phyloP scores from a whole-genome alignment of 2,113 vertebrate species.

The Dolichotis patagonum region DNA sequence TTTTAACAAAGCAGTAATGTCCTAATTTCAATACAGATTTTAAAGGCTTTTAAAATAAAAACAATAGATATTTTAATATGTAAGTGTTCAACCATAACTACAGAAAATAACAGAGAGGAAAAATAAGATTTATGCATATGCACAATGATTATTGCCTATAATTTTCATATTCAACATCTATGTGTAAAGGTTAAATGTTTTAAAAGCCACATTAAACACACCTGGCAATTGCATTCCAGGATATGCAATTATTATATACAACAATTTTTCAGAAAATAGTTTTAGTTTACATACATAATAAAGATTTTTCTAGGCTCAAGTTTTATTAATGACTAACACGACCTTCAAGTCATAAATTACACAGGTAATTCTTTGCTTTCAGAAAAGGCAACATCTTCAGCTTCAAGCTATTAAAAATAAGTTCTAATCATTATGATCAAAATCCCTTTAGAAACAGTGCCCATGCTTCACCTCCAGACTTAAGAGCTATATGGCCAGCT shows the following conservation, averaged over 20 bases:
- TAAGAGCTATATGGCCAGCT: too few species aligned
- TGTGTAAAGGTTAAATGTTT: not conserved
- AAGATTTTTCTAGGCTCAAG: slow-evolving; percentile 5
- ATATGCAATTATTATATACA: slow-evolving; percentile 32
- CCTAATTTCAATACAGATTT: not conserved
- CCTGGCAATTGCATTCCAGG: not conserved
- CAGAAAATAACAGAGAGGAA: not conserved
- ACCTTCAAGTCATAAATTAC: too few species aligned
- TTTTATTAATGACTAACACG: not conserved
- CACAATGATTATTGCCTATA: not conserved
- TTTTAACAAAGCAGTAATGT: slow-evolving; percentile 1
- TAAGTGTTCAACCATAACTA: not conserved
- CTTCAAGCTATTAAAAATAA: not conserved
- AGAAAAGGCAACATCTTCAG: not conserved
- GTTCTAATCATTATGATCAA: not conserved
- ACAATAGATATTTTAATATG: not conserved
- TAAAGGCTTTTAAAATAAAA: not conserved
- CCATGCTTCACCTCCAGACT: accelerated
- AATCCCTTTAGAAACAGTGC: not conserved
- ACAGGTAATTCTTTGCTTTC: not conserved
- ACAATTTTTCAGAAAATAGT: not conserved
- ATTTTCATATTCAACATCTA: not conserved
- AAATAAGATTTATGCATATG: not conserved
- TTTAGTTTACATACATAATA: not conserved
- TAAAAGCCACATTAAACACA: not conserved